Evolutionary conservation across 2,888 invertebrate species (phyloP).

Genomic region (Pterobdella sp.): DNA sequence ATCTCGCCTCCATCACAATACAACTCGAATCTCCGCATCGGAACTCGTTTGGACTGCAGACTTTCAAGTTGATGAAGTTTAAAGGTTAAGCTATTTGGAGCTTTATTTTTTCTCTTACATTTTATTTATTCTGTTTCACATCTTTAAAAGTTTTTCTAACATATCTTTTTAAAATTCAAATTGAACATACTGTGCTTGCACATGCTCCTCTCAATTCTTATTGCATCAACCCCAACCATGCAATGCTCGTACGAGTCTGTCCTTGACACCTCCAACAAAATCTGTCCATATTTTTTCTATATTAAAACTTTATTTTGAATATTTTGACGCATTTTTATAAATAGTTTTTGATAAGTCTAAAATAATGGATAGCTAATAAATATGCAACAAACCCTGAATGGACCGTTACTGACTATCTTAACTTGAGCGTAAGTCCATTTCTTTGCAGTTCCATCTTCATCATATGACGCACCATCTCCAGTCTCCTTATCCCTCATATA

Average conservation of each 20-base stretch:
- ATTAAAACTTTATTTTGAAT: not conserved
- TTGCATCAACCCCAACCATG: constrained; percentile 16
- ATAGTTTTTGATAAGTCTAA: not conserved
- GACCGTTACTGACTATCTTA: constrained; percentile 14
- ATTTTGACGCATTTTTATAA: not conserved
- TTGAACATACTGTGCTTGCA: not conserved
- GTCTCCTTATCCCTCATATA: not conserved
- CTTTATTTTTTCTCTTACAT: too few relatives aligned
- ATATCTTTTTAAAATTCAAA: not conserved
- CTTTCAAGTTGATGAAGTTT: not conserved
- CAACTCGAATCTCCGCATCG: constrained; percentile 23
- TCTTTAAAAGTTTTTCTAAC: not conserved
- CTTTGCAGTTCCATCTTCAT: not conserved
- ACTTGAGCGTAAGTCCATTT: constrained; percentile 4
- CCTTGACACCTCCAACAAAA: constrained; percentile 16
- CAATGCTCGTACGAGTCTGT: constrained; percentile 6
- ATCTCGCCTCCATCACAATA: constrained; percentile 1
- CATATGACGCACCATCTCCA: not conserved
- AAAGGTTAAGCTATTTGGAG: not conserved
- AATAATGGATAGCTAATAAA: not conserved
- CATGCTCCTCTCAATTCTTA: constrained; percentile 1
- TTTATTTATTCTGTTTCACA: too few relatives aligned
- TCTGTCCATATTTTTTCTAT: constrained; percentile 6
- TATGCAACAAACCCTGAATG: constrained; percentile 19
- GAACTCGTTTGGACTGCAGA: constrained; percentile 24